These are phyloP conservation scores for Onychostoma macrolepis DNA, from an alignment of 2,113 vertebrate species.

Conservation along the genomic window DNA sequence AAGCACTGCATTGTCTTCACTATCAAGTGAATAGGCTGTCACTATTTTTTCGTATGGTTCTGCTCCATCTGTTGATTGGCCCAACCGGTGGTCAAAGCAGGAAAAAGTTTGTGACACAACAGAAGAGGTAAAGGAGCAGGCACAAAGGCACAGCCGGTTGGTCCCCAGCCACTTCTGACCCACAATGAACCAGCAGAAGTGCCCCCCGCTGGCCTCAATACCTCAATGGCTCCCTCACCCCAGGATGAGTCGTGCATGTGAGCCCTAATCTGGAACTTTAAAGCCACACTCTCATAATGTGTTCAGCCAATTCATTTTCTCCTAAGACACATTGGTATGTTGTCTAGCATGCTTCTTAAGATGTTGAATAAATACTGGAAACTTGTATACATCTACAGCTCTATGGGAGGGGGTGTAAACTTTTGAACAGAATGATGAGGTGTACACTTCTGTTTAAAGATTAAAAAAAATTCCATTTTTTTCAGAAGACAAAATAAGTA, in stretches of 20 bases:
- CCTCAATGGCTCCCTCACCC: slow-evolving; percentile 53
- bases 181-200: slow-evolving; percentile 52
- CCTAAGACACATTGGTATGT: slow-evolving; percentile 33
- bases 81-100: slow-evolving; percentile 52
- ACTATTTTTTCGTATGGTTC: slow-evolving; percentile 30
- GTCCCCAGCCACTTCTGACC: slow-evolving; percentile 41
- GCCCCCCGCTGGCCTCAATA: slow-evolving; percentile 48
- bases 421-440: too few species aligned
- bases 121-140: slow-evolving; percentile 52
- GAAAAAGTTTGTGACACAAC: slow-evolving; percentile 51
- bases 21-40: slow-evolving; percentile 25
- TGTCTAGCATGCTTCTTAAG: background rate
- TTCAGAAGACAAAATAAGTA: too few species aligned
- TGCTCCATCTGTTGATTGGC: slow-evolving; percentile 58
- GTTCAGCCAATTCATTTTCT: slow-evolving; percentile 45
- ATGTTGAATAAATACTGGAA: background rate
- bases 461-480: too few species aligned
- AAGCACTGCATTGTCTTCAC: slow-evolving; percentile 48
- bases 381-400: background rate
- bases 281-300: slow-evolving; percentile 46
- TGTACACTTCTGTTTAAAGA: too few species aligned
- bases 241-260: slow-evolving; percentile 45
- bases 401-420: background rate
- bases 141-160: slow-evolving; percentile 53
- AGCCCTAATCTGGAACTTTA: slow-evolving; percentile 41